These are phyloP conservation scores for Polymixis flavicincta DNA, from an alignment of 2,888 invertebrate species.

Conservation along the genomic window DNA sequence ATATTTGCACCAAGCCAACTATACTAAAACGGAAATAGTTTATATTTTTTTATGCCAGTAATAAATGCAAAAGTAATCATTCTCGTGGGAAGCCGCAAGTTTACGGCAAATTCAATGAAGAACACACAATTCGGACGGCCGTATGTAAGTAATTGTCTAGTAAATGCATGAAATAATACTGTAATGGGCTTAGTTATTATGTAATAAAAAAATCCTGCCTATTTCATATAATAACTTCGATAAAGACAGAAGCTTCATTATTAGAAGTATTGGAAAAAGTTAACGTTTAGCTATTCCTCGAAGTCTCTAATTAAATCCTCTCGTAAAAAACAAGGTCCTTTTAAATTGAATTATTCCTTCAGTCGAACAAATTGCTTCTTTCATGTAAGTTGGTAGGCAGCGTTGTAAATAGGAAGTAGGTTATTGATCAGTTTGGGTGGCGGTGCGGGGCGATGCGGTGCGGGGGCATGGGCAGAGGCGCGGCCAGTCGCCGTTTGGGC, in stretches of 20 bases:
- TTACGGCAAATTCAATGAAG: constrained; percentile 52
- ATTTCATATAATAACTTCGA: constrained; percentile 21
- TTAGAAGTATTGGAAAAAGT: constrained; percentile 27
- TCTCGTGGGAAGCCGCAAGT: constrained; percentile 71
- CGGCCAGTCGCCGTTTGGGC: constrained; percentile 83
- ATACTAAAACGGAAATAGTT: constrained; percentile 72
- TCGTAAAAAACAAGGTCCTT: constrained; percentile 14
- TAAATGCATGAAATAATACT: constrained; percentile 60
- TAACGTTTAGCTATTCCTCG: constrained; percentile 8
- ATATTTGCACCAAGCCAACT: constrained; percentile 61
- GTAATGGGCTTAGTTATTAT: constrained; percentile 41
- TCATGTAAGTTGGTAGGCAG: constrained; percentile 72
- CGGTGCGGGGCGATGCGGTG: constrained; percentile 62
- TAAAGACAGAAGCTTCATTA: constrained; percentile 13
- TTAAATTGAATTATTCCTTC: constrained; percentile 54
- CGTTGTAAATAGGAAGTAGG: constrained; percentile 76
- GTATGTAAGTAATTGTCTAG: constrained; percentile 39
- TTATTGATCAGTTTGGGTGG: constrained; percentile 82
- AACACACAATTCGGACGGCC: constrained; percentile 53
- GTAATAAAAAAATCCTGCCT: constrained; percentile 26
- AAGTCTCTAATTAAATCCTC: constrained; percentile 30
- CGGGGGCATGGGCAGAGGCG: constrained; percentile 72
- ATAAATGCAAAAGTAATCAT: constrained; percentile 71
- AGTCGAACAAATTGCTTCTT: constrained; percentile 42
- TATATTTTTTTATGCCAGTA: constrained; percentile 66